Base-by-base conservation (phyloP, 2,113 vertebrate genomes). In the Pyrgilauda ruficollis region DNA sequence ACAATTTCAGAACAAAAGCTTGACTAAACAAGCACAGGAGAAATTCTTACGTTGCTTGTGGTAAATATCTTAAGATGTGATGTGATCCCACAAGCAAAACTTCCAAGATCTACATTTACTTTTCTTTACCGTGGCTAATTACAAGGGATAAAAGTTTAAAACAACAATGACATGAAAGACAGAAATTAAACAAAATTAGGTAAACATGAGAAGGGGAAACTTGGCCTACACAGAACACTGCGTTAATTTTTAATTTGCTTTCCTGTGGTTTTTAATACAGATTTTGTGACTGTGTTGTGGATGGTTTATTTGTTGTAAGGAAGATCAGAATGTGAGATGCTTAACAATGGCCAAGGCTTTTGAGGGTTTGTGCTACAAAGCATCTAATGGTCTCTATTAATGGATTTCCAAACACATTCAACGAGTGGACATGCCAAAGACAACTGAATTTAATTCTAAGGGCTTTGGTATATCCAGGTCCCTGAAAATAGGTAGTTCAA, bases 101-200 rank as follows among this genome's bases (percentile, higher is more conserved):
- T 94, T 97, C 92, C 58, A 94, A 97, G 75, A 88, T 62, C 82
- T 91, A 93, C 62, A 93, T 93, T 94, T 91, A 93, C 52, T 96
- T 95, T 93, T 87, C 87, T 86, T 94, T 77, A 94, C 43, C 58
- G 2, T 79, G 90, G 82, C 80, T 96, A 95, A 94, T 96, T 96
- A 97, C n/a, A 47, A 92, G 73, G 90, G 41, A 95, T 85, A 97
- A 96, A 92, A 94, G 68, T 94, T 95, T 94, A 92, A 89, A 61
- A 87, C 85, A 96, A 91, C 82, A 93, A 88, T 80, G 63, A 93
- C 74, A 90, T 55, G 70, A 95, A 96, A 93, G 75, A 75, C 69
- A 96, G 52, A 95, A 96, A 96, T 84, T 49, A 92, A 96, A 94
- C 28, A 85, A 86, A 94, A 97, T 74, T 64, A 94, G 66, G 81